Evolutionary conservation across 2,888 invertebrate species (phyloP), one percentile per base, ranked within the genome.

Genomic region (Acanthococcus lagerstroemiae): DNA sequence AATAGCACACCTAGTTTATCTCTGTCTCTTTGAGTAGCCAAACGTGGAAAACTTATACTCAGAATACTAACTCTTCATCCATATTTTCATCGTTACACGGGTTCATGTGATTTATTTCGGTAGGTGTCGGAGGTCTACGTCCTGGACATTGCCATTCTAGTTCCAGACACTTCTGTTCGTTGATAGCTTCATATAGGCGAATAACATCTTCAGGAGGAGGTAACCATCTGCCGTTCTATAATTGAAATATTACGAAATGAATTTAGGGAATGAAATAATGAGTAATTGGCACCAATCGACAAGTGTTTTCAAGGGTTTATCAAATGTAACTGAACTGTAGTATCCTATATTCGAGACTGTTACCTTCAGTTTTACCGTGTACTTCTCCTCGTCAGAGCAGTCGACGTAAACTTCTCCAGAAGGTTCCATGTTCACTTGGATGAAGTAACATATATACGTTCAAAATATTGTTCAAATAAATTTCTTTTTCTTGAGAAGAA

Each of bases 71-170:
- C 65, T 69, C 70, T 57, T 70, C 69, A 56, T 65, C 66, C 52
- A 69, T 67, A 19, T 70, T 70, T 61, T 73, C 71, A 66, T 73
- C 73, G 44, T 72, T 72, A 17, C 70, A 70, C 17, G 70, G 71
- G 17, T 73, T 73, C 22, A 72, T 72, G 21, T 72, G 70, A 66
- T 69, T 69, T n/a, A 72, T 71, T 54, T 72, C 72, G 19, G 75
- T 75, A 4, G 76, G 74, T 5, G 75, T 74, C 6, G 76, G 76
- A 22, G 75, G 73, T 52, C 76, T 71, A 26, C 77, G 71, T 3
- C 77, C 78, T 7, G 76, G 76, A 69, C 76, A 77, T 61, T 74
- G 73, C 78, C 78, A 78, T 54, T 75, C 74, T 30, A 78, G 67
- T 46, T 75, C 74, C 50, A 77, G 69, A 15, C 72, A 72, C 66